Conservation (phyloP, 2,797 vertebrate genomes). For the Sciurus vulgaris region DNA sequence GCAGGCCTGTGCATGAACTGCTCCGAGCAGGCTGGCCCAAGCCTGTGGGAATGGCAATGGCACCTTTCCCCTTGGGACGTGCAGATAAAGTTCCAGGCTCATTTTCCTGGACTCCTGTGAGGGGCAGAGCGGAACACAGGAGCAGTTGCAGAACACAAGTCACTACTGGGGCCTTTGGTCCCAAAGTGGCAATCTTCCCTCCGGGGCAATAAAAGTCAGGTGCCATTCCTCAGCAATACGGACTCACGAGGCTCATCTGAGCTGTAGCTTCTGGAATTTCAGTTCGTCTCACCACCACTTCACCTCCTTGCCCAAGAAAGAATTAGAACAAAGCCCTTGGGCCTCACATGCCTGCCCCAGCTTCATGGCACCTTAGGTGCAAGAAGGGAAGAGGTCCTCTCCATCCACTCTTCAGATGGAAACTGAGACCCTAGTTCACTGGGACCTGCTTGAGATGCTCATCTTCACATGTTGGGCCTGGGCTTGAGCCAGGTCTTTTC, state of each 20-base stretch:
- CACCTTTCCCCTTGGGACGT: slow-evolving; percentile 60
- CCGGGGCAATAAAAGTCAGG: no score
- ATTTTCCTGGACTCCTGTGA: neutral
- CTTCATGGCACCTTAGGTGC: neutral
- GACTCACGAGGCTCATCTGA: neutral
- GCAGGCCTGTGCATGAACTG: neutral
- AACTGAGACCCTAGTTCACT: neutral
- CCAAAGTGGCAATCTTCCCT: no score
- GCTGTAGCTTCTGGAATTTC: neutral
- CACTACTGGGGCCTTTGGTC: neutral
- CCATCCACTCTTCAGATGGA: neutral
- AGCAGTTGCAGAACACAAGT: no score
- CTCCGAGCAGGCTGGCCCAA: rapidly evolving
- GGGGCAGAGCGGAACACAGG: neutral
- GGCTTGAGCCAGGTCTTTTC: neutral
- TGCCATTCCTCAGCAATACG: no score
- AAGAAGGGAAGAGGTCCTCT: neutral
- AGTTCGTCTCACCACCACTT: neutral
- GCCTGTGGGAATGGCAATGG: neutral
- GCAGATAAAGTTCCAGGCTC: slow-evolving; percentile 31
- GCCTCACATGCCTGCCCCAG: neutral
- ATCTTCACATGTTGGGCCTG: neutral
- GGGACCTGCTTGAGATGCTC: neutral
- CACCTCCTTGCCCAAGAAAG: neutral
- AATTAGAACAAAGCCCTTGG: neutral